These are phyloP conservation scores for Clistopyga incitator DNA, from an alignment of 2,888 invertebrate genomes.

Conservation along the genomic window DNA sequence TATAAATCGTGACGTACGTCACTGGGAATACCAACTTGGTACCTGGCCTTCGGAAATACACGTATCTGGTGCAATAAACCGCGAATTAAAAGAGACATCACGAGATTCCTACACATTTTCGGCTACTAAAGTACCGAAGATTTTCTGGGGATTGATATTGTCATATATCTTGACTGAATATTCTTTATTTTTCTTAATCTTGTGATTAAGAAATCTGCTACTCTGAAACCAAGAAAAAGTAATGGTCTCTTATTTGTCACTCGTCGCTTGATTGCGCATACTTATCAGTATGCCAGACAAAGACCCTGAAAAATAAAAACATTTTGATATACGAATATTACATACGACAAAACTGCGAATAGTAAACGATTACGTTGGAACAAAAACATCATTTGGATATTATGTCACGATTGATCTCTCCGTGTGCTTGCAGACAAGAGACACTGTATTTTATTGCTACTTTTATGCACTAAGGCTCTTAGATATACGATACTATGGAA, in stretches of 20 bases:
- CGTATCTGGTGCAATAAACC: neutral
- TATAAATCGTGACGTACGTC: neutral
- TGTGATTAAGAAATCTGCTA: neutral
- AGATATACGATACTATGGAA: constrained; percentile 67
- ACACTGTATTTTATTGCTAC: constrained; percentile 75
- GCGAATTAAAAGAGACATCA: constrained; percentile 1
- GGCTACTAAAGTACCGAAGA: constrained; percentile 22
- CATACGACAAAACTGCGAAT: constrained; percentile 17
- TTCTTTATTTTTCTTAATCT: neutral
- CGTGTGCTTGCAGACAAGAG: constrained; percentile 82
- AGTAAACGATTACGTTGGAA: constrained; percentile 22
- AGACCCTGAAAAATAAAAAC: neutral
- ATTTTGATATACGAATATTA: neutral
- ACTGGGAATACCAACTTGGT: neutral
- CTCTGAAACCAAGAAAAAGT: neutral
- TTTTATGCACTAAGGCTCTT: constrained; percentile 65
- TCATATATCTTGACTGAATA: neutral
- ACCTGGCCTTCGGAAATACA: neutral
- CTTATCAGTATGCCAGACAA: constrained; percentile 28
- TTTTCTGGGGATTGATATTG: neutral
- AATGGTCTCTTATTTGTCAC: neutral
- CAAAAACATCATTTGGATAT: constrained; percentile 45
- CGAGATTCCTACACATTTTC: constrained; percentile 13
- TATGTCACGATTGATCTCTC: constrained; percentile 77
- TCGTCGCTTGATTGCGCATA: constrained; percentile 1